Conservation (phyloP, 2,797 vertebrate genomes). For the Thripadectes ignobilis region DNA sequence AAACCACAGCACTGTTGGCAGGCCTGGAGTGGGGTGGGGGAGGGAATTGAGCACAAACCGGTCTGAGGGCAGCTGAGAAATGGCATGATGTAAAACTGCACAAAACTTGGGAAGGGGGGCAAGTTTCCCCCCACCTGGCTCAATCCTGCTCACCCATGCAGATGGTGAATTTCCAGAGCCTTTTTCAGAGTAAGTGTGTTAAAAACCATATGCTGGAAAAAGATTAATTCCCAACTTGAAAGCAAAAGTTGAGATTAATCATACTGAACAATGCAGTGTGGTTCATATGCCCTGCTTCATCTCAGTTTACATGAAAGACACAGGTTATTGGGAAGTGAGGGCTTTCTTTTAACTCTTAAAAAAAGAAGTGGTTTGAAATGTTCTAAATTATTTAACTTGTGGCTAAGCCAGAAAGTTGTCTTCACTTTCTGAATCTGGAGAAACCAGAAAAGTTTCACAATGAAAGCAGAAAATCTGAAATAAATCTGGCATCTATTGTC, state of each 20-base stretch:
- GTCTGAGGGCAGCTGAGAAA: background rate
- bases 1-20: constrained; percentile 81
- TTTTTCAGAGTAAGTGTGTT: background rate
- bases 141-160: background rate
- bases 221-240: background rate
- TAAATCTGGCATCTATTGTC: background rate
- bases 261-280: background rate
- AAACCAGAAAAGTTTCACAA: background rate
- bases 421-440: background rate
- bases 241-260: background rate
- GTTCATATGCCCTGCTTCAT: background rate
- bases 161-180: background rate
- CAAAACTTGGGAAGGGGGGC: background rate
- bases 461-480: background rate
- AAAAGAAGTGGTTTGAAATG: background rate
- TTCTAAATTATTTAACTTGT: background rate
- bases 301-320: background rate
- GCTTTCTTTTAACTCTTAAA: background rate
- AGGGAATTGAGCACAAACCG: background rate
- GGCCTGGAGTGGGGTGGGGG: constrained; percentile 71
- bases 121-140: background rate
- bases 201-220: background rate
- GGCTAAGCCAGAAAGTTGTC: background rate
- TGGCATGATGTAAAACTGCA: background rate
- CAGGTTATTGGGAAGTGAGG: background rate